Conservation (phyloP, 1,140 invertebrate species). For the Telenomus remus region DNA sequence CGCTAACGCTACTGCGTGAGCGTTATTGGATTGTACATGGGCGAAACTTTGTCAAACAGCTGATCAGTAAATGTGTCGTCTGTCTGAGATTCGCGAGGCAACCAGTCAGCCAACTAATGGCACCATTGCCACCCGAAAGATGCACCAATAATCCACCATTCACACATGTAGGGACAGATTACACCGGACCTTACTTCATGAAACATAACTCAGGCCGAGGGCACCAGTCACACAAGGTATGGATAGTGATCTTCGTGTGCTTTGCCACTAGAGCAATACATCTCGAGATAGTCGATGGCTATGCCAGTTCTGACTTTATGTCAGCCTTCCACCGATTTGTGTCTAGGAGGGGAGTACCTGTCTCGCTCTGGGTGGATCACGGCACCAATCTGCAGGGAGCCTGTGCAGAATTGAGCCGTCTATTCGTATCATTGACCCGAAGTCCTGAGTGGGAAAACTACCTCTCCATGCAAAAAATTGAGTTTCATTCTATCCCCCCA, state of each 20-base stretch:
- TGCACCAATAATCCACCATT: background rate
- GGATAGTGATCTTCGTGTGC: slow-evolving; percentile 43
- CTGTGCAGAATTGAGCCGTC: background rate
- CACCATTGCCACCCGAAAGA: background rate
- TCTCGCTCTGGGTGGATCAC: slow-evolving; percentile 36
- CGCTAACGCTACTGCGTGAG: background rate
- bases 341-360: slow-evolving; percentile 8
- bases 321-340: slow-evolving; percentile 18
- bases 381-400: slow-evolving; percentile 63
- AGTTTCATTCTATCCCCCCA: background rate
- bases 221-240: slow-evolving; percentile 27
- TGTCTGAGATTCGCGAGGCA: background rate
- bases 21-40: slow-evolving; percentile 5
- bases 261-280: slow-evolving; percentile 53
- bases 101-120: background rate
- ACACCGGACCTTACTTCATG: background rate
- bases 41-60: background rate
- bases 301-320: slow-evolving; percentile 10
- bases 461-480: background rate
- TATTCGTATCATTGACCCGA: background rate
- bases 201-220: slow-evolving; percentile 4
- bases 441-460: background rate
- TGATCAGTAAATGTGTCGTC: background rate
- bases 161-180: background rate
- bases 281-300: slow-evolving; percentile 43